These are phyloP conservation scores for Nomada hirtipes DNA, from an alignment of 2,888 invertebrate species.

Conservation along the genomic window DNA sequence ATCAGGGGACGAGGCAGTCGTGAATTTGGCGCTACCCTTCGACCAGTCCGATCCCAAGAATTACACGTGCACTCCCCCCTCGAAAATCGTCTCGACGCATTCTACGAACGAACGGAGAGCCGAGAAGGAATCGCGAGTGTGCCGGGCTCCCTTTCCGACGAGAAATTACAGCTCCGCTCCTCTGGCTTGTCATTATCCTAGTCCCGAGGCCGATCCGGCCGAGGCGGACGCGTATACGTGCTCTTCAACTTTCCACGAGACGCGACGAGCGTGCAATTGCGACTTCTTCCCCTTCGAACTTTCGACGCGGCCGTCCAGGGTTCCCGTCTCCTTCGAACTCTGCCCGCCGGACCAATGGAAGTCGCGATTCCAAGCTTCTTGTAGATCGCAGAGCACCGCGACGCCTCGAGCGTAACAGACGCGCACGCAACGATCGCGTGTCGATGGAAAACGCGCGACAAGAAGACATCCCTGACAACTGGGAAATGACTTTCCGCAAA, in stretches of 20 bases:
- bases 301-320: neutral
- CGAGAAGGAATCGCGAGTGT: slow-evolving; percentile 1
- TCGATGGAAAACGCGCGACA: slow-evolving; percentile 31
- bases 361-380: neutral
- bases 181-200: slow-evolving; percentile 60
- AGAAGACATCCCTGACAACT: slow-evolving; percentile 62
- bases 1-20: slow-evolving; percentile 20
- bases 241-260: slow-evolving; percentile 23
- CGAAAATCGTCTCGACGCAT: slow-evolving; percentile 41
- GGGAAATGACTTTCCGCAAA: slow-evolving; percentile 79
- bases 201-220: slow-evolving; percentile 19
- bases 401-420: neutral
- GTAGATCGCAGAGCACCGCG: neutral
- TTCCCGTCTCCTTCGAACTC: neutral
- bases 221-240: slow-evolving; percentile 18
- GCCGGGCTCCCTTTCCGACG: slow-evolving; percentile 39
- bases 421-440: slow-evolving; percentile 26
- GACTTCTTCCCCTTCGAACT: slow-evolving; percentile 4
- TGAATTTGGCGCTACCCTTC: slow-evolving; percentile 32
- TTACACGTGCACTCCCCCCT: slow-evolving; percentile 20
- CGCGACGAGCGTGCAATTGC: slow-evolving; percentile 1
- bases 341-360: neutral
- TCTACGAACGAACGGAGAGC: slow-evolving; percentile 34
- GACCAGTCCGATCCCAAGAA: slow-evolving; percentile 29
- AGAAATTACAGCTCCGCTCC: slow-evolving; percentile 59